Evolutionary conservation across 1,140 invertebrate genomes (phyloP).

Genomic region (Zaprionus vittiger): DNA sequence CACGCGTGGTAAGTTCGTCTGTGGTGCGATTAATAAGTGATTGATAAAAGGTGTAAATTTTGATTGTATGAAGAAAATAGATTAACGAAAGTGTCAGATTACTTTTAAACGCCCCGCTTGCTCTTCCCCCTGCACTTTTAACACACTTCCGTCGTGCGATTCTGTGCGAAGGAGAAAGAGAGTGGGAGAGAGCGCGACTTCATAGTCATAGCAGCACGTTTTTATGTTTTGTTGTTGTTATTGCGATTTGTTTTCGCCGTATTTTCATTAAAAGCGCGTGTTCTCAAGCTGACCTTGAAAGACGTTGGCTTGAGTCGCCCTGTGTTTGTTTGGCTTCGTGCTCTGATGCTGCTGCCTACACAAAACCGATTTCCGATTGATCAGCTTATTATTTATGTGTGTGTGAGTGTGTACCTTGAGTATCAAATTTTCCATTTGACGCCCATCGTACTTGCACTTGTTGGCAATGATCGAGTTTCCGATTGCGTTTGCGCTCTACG

Average conservation of each 20-base stretch:
- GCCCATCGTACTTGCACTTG: neutral
- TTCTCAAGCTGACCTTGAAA: conserved; percentile 27
- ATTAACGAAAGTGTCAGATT: neutral
- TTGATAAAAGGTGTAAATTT: neutral
- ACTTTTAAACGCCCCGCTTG: neutral
- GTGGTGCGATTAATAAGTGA: neutral
- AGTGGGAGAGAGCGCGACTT: neutral
- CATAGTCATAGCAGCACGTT: neutral
- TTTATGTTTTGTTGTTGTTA: neutral
- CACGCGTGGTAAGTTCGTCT: conserved; percentile 30
- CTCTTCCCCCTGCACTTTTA: neutral
- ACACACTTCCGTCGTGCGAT: neutral
- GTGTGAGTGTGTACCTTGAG: neutral
- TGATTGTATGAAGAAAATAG: neutral
- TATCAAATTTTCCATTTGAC: neutral
- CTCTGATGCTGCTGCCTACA: neutral
- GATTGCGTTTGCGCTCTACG: neutral
- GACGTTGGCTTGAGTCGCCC: conserved; percentile 14
- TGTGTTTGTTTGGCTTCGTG: conserved; percentile 29
- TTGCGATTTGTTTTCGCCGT: neutral
- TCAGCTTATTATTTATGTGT: neutral
- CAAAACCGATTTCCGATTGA: neutral
- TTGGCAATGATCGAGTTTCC: neutral
- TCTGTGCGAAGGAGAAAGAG: neutral
- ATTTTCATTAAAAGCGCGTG: neutral